phyloP scores from a whole-genome alignment of 2,888 invertebrate species.

The Autographa gamma region DNA sequence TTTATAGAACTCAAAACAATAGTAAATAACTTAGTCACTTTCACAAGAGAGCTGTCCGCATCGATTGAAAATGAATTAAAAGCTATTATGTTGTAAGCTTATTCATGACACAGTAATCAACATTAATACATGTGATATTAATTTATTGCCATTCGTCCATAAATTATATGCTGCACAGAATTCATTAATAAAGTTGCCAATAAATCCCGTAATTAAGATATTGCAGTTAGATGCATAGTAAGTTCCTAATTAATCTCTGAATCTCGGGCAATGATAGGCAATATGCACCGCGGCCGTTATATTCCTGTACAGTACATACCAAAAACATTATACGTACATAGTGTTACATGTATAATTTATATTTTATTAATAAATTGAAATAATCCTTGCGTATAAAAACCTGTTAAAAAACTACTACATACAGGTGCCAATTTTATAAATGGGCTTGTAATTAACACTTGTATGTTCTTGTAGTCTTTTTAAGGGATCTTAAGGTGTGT shows the following conservation, averaged over 20 bases:
- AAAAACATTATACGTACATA: background rate
- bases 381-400: too few relatives aligned
- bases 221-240: constrained; percentile 31
- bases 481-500: background rate
- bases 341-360: background rate
- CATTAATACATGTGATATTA: background rate
- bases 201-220: constrained; percentile 30
- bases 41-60: constrained; percentile 21
- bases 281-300: constrained; percentile 33
- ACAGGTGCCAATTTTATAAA: too few relatives aligned
- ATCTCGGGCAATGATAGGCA: constrained; percentile 35
- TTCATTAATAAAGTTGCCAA: constrained; percentile 26
- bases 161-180: background rate
- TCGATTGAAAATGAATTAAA: constrained; percentile 18
- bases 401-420: too few relatives aligned
- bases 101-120: constrained; percentile 7
- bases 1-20: constrained; percentile 23
- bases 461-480: too few relatives aligned
- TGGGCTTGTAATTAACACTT: too few relatives aligned
- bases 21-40: constrained; percentile 16
- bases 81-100: background rate
- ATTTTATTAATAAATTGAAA: background rate
- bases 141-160: background rate
- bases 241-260: constrained; percentile 39
- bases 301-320: background rate